phyloP scores from a whole-genome alignment of 1,140 invertebrate species.

The Halotydeus destructor region DNA sequence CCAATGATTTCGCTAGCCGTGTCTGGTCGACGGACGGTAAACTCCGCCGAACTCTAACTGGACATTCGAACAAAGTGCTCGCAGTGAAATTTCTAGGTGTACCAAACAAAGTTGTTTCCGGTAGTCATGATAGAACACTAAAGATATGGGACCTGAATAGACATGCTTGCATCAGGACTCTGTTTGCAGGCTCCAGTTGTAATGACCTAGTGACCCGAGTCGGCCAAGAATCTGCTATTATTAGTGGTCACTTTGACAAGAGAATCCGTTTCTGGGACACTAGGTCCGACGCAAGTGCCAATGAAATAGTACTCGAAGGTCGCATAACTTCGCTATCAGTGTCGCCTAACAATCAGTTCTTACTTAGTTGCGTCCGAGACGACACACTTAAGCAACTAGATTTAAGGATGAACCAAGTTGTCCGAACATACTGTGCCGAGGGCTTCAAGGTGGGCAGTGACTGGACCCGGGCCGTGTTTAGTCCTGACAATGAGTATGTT shows the following conservation, averaged over 20 bases:
- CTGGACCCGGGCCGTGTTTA: constrained; percentile 75
- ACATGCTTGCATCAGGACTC: constrained; percentile 62
- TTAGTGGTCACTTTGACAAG: constrained; percentile 94
- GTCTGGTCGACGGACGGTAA: constrained; percentile 79
- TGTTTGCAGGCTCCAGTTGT: constrained; percentile 88
- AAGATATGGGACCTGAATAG: constrained; percentile 71
- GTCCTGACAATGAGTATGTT: constrained; percentile 64
- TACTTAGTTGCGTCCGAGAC: constrained; percentile 76
- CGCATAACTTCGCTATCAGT: constrained; percentile 87
- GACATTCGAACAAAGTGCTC: constrained; percentile 85
- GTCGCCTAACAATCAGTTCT: constrained; percentile 65
- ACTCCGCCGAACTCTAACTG: constrained; percentile 81
- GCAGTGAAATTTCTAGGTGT: constrained; percentile 78
- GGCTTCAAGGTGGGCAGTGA: constrained; percentile 86
- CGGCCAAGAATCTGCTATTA: constrained; percentile 66
- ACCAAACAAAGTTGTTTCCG: constrained; percentile 50
- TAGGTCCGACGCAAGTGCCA: constrained; percentile 35
- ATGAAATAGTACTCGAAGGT: constrained; percentile 67
- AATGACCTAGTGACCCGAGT: constrained; percentile 81
- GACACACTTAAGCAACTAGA: constrained; percentile 85
- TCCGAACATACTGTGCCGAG: constrained; percentile 70
- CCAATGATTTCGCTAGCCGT: constrained; percentile 79
- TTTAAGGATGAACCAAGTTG: constrained; percentile 73
- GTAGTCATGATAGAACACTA: constrained; percentile 66
- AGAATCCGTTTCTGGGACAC: constrained; percentile 90